These are phyloP conservation scores for Drosophila neocordata DNA, from an alignment of 1,140 invertebrate genomes.

Conservation along the genomic window DNA sequence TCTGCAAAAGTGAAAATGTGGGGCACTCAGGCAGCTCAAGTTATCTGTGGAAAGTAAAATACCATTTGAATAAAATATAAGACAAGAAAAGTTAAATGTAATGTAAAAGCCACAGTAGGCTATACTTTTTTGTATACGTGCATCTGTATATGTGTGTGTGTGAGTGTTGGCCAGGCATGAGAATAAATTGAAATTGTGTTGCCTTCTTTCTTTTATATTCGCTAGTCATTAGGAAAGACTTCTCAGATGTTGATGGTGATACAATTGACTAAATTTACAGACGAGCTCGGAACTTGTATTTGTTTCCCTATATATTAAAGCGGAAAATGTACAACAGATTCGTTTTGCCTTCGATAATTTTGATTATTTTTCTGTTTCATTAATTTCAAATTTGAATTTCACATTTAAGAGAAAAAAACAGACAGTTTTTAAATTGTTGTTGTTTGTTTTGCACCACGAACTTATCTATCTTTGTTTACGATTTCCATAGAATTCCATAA, in stretches of 20 bases:
- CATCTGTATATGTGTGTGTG: not conserved
- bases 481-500: too few relatives aligned
- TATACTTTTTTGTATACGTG: constrained; percentile 1
- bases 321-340: not conserved
- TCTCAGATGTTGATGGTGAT: constrained; percentile 13
- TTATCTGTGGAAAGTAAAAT: constrained; percentile 56
- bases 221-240: constrained; percentile 14
- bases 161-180: constrained; percentile 27
- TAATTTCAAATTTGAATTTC: constrained; percentile 53
- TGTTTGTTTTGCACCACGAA: not conserved
- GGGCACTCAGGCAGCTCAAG: constrained; percentile 64
- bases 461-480: too few relatives aligned
- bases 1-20: constrained; percentile 74
- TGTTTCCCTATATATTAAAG: not conserved
- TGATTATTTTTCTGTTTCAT: constrained; percentile 12
- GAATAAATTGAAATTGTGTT: constrained; percentile 66
- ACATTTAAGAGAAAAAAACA: constrained; percentile 22
- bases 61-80: constrained; percentile 79
- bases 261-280: constrained; percentile 10
- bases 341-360: not conserved
- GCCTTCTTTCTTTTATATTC: constrained; percentile 35
- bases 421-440: not conserved
- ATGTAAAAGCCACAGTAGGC: constrained; percentile 69
- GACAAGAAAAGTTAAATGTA: constrained; percentile 76
- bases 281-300: not conserved